Base-by-base conservation (phyloP, 2,113 vertebrate species). In the Seriola quinqueradiata region DNA sequence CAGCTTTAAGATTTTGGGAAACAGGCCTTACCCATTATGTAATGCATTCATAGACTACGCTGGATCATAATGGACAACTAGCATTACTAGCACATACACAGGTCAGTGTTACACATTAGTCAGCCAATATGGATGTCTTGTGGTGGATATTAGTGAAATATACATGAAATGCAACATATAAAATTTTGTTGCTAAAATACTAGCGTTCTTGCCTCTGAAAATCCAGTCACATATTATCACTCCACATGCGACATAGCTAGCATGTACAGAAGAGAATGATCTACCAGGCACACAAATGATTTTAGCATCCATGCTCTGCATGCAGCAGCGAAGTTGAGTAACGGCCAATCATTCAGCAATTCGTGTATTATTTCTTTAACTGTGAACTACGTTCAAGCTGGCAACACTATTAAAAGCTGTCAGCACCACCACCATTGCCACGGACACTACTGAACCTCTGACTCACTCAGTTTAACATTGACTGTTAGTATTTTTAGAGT, bases 321-420 rank as follows among this genome's bases (percentile, higher is more conserved):
- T 32, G 50, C 11, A 57, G 38, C 17, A 21, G 44, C 12, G 23
- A 57, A 57, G 54, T 48, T 70, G 59, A 75, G 16, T 40, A 58
- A 64, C 4, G 34, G 21, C 14, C 28, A 74, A 57, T 25, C 38
- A 34, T 54, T 61, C 19, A 46, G 34, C 67, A 46, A 58, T 59
- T 10, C 8, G 17, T 38, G 46, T 38, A 46, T 68, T 59, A 55
- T 69, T 75, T 55, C 75, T 81, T 54, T 42, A 46, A 74, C 64
- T 72, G 42, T 70, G 63, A 84, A 60, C 70, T 66, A 40, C 34
- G 44, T 63, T 81, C 23, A 48, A 46, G 52, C 54, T 81, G 77
- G 65, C 58, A 81, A 38, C 59, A 34, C 8, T 57, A 50, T 4
- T 55, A 50, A 73, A 76, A 83, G 52, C 82, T 84, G 75, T 84